phyloP scores from a whole-genome alignment of 2,797 vertebrate genomes.

The Rhynchotus rufescens region DNA sequence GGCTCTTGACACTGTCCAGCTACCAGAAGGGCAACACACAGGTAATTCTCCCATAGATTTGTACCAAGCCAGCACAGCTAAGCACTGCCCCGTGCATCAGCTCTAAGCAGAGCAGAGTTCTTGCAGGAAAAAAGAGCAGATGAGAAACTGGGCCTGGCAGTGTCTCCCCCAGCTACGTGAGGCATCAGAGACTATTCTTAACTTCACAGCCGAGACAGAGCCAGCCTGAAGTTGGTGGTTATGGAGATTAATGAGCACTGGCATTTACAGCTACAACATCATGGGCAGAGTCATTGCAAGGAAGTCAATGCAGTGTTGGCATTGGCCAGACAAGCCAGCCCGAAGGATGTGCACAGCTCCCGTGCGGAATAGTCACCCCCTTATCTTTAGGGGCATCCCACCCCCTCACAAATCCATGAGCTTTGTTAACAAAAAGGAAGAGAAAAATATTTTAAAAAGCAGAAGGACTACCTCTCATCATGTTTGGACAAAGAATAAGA shows the following conservation, averaged over 20 bases:
- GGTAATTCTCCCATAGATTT: background rate
- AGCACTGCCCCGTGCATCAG: background rate
- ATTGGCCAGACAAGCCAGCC: background rate
- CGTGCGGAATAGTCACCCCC: no score
- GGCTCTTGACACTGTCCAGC: background rate
- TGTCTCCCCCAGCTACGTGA: background rate
- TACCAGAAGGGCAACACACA: rapidly evolving
- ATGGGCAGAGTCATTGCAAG: no score
- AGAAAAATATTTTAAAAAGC: background rate
- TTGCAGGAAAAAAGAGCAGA: background rate
- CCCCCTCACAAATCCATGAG: no score
- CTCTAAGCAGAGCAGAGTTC: rapidly evolving
- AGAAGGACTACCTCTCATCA: background rate
- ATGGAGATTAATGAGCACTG: no score
- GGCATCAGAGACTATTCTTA: no score
- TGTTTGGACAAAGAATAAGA: background rate
- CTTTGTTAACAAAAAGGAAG: no score
- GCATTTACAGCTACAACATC: no score
- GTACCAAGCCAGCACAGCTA: background rate
- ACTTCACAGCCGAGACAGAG: no score
- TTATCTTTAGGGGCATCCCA: no score
- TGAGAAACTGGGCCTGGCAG: rapidly evolving
- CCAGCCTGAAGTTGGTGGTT: no score
- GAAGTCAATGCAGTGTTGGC: no score
- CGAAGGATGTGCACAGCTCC: background rate